Base-by-base conservation (phyloP, 2,113 vertebrate species). In the Cochlearius cochlearius region DNA sequence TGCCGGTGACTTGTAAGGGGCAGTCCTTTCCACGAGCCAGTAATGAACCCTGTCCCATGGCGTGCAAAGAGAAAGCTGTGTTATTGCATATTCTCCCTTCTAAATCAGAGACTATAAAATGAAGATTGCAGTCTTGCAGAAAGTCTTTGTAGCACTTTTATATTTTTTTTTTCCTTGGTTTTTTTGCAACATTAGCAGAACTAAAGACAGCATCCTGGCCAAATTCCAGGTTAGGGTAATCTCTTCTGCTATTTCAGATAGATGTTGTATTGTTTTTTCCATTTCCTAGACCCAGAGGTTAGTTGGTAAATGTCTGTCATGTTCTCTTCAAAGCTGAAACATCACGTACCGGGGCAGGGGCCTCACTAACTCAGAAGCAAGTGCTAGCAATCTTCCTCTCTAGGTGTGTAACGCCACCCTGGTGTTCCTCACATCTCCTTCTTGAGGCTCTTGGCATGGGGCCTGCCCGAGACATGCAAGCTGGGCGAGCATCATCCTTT, bases 221-320 rank as follows among this genome's bases (percentile, higher is more conserved):
- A 50, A 88, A 45, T 50, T 95, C 76, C 92, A 91, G 34, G 56
- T 66, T 68, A 91, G 83, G 60, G 34, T 86, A 92, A 96, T 96
- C 56, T 82, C 66, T 90, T 85, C 83, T 92, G 62, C 87, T 94
- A 47, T 83, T 94, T 91, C 77, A 80, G 76, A 89, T 92, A 79
- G 52, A 91, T n/a, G 36, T 39, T 85, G 73, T 52, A 79, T 86
- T 90, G 75, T 78, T 86, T 90, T 90, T 90, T 84, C 67, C 72
- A 92, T 60, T 85, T 92, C 71, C 77, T 69, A 87, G 41, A 22
- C 41, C 25, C 81, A 96, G 73, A n/a, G 79, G 73, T 91, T 92
- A 74, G 41, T 38, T 80, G 52, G 86, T 41, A 90, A 93, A 91
- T n/a, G 49, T 53, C 18, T 89, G 55, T 80, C 43, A 59, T 47